A percentile compares a stretch with the other conserved stretches of the same genome.
Conservation (phyloP, 2,888 invertebrate species). For the Drosophila trichaetosa region DNA sequence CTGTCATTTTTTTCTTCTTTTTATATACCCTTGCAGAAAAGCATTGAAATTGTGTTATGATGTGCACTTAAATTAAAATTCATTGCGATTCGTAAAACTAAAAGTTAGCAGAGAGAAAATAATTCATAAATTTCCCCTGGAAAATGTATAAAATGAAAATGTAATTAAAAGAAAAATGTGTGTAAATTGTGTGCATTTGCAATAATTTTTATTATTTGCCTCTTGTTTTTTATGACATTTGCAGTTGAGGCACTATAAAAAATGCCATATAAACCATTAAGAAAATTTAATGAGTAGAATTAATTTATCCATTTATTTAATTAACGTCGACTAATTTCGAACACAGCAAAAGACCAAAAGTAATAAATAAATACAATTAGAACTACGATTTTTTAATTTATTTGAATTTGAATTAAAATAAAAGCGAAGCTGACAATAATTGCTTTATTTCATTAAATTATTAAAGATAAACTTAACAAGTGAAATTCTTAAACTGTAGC, state of each 20-base stretch:
- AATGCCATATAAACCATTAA: not conserved
- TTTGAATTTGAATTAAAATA: not conserved
- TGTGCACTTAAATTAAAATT: not conserved
- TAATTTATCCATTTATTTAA: not conserved
- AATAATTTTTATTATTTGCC: not conserved
- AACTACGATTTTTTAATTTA: no score
- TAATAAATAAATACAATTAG: no score
- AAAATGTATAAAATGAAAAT: not conserved
- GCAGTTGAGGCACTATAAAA: not conserved
- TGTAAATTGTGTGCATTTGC: not conserved
- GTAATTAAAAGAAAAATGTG: not conserved
- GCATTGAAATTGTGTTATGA: not conserved
- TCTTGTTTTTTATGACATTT: not conserved
- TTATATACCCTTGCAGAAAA: not conserved
- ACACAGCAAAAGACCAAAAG: no score
- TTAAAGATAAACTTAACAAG: not conserved
- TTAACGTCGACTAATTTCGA: not conserved
- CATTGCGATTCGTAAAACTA: not conserved
- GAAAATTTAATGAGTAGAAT: not conserved
- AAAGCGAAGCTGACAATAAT: no score
- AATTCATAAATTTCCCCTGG: not conserved
- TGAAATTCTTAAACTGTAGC: not conserved
- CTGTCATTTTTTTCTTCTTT: slow-evolving; percentile 21
- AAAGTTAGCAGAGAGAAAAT: not conserved
- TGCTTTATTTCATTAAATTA: no score